Conservation (phyloP, 1,140 invertebrate genomes). For the Trachymyrmex cornetzi region DNA sequence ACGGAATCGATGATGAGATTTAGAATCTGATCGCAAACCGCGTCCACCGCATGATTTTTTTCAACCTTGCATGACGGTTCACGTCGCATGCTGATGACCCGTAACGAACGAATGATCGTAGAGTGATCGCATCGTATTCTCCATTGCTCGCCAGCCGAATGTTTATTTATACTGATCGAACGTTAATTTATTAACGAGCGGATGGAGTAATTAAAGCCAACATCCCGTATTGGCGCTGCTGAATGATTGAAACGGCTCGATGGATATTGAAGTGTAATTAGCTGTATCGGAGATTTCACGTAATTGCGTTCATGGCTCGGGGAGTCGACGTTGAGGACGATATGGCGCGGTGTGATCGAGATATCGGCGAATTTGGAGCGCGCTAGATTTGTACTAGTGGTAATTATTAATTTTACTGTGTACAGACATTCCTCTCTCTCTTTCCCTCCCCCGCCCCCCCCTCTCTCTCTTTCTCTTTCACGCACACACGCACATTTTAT, state of each 20-base stretch:
- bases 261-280: slow-evolving; percentile 76
- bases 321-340: slow-evolving; percentile 54
- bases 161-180: slow-evolving; percentile 63
- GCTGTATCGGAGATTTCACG: slow-evolving; percentile 73
- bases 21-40: not conserved
- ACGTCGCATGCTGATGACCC: not conserved
- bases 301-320: slow-evolving; percentile 69
- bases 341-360: slow-evolving; percentile 22
- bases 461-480: not conserved
- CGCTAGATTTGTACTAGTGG: slow-evolving; percentile 15
- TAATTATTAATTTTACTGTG: slow-evolving; percentile 54
- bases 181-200: slow-evolving; percentile 72
- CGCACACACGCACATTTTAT: too few relatives aligned
- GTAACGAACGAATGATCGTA: not conserved
- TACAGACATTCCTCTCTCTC: not conserved
- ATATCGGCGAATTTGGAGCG: not conserved
- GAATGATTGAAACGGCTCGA: slow-evolving; percentile 65
- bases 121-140: not conserved
- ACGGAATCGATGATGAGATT: not conserved
- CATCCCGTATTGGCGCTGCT: slow-evolving; percentile 67
- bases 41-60: not conserved
- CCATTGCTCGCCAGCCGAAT: not conserved
- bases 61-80: not conserved
- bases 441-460: not conserved
- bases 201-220: slow-evolving; percentile 73